Percentiles rank a stretch among this genome's conserved stretches.
Evolutionary conservation across 2,888 invertebrate species (phyloP).

Genomic region (Ormyrus labotus): DNA sequence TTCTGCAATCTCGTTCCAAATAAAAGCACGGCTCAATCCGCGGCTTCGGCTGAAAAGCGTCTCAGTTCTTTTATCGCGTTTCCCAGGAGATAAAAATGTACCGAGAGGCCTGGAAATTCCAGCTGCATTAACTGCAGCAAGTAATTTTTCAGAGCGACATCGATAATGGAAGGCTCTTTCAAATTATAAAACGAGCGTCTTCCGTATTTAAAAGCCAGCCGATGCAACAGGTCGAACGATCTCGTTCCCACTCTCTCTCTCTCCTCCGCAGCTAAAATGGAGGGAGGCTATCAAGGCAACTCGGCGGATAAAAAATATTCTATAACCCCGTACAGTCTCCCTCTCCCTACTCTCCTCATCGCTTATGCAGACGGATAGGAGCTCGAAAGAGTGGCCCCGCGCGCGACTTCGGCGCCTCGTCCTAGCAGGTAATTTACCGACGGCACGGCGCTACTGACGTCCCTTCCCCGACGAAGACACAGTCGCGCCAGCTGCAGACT

Average conservation of each 20-base stretch:
- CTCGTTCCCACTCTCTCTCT: background rate
- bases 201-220: conserved; percentile 14
- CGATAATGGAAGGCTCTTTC: background rate
- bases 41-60: too few species aligned
- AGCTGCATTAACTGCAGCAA: background rate
- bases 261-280: too few species aligned
- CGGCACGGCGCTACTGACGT: conserved; percentile 33
- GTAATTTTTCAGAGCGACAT: background rate
- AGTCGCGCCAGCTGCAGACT: conserved; percentile 63
- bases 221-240: conserved; percentile 35
- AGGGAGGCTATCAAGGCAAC: background rate
- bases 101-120: too few species aligned
- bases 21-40: too few species aligned
- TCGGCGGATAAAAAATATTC: conserved; percentile 24
- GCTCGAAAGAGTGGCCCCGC: too few species aligned
- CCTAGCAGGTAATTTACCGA: conserved; percentile 65
- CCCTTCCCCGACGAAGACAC: conserved; percentile 10
- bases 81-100: too few species aligned
- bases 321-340: too few species aligned
- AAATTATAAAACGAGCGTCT: conserved; percentile 1
- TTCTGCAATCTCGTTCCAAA: too few species aligned
- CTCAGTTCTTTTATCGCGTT: too few species aligned
- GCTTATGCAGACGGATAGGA: background rate
- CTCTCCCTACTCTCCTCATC: background rate
- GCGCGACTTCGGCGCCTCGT: background rate